Base-by-base conservation (phyloP, 2,113 vertebrate genomes). In the Gnathonemus longibarbis region DNA sequence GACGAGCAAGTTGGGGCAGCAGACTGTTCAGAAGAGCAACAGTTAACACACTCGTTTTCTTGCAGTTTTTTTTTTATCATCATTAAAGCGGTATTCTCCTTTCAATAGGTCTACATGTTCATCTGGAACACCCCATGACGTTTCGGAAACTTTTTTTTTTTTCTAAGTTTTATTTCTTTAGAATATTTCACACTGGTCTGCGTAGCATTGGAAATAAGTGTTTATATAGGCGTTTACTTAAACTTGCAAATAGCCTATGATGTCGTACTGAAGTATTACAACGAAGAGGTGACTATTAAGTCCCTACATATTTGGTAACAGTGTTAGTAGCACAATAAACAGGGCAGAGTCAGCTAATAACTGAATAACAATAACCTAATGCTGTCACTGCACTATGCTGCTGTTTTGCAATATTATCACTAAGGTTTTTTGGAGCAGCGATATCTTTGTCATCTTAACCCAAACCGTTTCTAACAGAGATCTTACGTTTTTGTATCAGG, bases 1-100 rank as follows among this genome's bases (percentile, higher is more conserved):
- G 46, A 52, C 27, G 66, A 83, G 84, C 88, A 53, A 42, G 88
- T 89, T 45, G 48, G 74, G 50, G 49, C 45, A 84, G 88, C 53
- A 62, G 31, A 88, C 8, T 50, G 31, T 49, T 21, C 83, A 21
- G 21, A 45, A 49, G 2, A n/a, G n/a, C 10, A 11, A 24, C 87
- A 80, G 74, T 80, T 42, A 80, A 42, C 74, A 80, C n/a, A 39
- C 74, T 80, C 74, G 5, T 80, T 39, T 80, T 42, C 17, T 15
- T 80, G 15, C 13, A 39, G 70, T 39, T 39, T 17, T 19, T 53
- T 39, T 77, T 77, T 77, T 77, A 17, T 39, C 3, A 39, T 39
- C 39, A 77, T 66, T 27, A 66, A 13, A 66, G 62, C n/a, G 9
- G 62, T 27, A 66, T 66, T 66, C n/a, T 66, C n/a, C 10, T 66